A percentile compares a stretch with the other conserved stretches of the same genome.
Evolutionary conservation across 1,140 invertebrate species (phyloP).

Genomic region (Hydropsyche tenuis): DNA sequence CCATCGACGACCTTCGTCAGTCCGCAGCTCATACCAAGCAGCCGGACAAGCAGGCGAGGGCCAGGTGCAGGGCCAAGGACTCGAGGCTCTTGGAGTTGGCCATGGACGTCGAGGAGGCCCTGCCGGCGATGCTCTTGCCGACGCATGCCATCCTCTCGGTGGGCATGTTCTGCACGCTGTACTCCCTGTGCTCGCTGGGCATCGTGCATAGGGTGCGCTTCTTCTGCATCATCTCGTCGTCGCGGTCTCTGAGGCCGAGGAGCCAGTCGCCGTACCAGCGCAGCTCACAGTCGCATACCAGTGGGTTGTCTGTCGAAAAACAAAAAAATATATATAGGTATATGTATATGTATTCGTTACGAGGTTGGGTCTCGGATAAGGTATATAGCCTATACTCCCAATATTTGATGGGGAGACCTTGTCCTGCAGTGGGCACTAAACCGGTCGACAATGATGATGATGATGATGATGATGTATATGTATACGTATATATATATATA

Average conservation of each 20-base stretch:
- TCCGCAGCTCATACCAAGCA: conserved; percentile 23
- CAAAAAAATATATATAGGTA: not conserved
- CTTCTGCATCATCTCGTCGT: conserved; percentile 86
- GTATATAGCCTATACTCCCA: no score
- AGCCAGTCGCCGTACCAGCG: conserved; percentile 86
- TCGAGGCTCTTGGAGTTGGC: not conserved
- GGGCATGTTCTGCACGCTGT: conserved; percentile 79
- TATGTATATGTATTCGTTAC: no score
- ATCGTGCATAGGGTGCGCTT: conserved; percentile 82
- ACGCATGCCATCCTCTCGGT: conserved; percentile 81
- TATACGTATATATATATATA: no score
- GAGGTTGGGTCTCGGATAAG: no score
- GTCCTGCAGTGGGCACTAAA: no score
- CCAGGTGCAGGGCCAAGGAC: conserved; percentile 30
- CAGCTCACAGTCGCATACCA: conserved; percentile 86
- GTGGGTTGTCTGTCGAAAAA: conserved; percentile 78
- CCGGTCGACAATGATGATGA: no score
- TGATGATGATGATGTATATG: no score
- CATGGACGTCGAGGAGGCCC: conserved; percentile 42
- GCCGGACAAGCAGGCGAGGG: conserved; percentile 35
- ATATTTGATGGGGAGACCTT: no score
- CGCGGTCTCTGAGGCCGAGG: conserved; percentile 73
- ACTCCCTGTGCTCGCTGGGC: conserved; percentile 77
- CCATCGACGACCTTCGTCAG: no score
- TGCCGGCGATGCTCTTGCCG: conserved; percentile 65